These are phyloP conservation scores for Boulengeromyrus knoepffleri DNA, from an alignment of 2,113 vertebrate species.

Conservation along the genomic window DNA sequence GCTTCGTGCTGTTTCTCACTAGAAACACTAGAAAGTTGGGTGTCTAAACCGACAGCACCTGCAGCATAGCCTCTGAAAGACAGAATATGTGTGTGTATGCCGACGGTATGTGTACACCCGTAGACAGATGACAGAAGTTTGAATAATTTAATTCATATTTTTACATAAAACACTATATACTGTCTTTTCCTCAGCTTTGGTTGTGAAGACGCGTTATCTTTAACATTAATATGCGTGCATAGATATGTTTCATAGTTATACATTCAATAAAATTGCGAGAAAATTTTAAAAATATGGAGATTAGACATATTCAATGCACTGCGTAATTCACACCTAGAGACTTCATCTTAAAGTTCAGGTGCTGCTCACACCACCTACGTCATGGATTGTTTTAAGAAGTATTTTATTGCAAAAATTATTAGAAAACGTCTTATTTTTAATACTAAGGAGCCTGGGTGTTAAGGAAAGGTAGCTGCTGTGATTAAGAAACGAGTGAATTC, in stretches of 20 bases:
- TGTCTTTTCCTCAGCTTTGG: not conserved
- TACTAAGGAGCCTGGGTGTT: not conserved
- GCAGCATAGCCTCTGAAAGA: not conserved
- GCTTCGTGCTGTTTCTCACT: not conserved
- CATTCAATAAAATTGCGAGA: not conserved
- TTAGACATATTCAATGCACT: not conserved
- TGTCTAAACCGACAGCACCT: not conserved
- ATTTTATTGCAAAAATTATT: not conserved
- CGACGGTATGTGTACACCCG: not conserved
- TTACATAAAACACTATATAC: not conserved
- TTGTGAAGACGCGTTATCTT: not conserved
- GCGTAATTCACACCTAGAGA: not conserved
- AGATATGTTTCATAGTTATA: not conserved
- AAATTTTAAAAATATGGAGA: not conserved
- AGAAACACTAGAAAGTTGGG: not conserved
- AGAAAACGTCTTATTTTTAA: not conserved
- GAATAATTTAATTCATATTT: not conserved
- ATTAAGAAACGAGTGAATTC: not conserved
- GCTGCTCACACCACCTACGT: not conserved
- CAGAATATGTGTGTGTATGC: not conserved
- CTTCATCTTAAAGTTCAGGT: not conserved
- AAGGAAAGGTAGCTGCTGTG: not conserved
- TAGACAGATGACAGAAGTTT: not conserved
- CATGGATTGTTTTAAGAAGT: not conserved
- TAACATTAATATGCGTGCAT: not conserved